Conservation (phyloP, 2,113 vertebrate species). For the Nipponia nippon region DNA sequence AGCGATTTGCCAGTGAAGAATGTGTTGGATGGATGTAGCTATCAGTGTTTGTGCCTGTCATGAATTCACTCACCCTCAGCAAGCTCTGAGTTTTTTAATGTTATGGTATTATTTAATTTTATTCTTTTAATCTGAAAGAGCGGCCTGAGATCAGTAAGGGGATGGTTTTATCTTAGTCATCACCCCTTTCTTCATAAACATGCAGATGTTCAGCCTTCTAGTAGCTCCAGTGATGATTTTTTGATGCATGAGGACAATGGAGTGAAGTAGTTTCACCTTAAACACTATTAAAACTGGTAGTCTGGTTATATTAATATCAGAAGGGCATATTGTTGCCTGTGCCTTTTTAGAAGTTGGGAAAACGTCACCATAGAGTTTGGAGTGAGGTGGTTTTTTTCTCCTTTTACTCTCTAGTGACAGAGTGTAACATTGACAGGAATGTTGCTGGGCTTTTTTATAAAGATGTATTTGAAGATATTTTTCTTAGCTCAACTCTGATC, state of each 20-base stretch:
- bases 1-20: not conserved
- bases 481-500: not conserved
- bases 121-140: conserved; percentile 42
- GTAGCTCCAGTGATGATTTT: not conserved
- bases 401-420: not conserved
- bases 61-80: not conserved
- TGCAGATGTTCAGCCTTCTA: conserved; percentile 34
- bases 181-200: conserved; percentile 36
- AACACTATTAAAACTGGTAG: not conserved
- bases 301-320: not conserved
- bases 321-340: not conserved
- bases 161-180: conserved; percentile 44
- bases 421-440: not conserved
- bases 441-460: not conserved
- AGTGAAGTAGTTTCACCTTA: conserved; percentile 32
- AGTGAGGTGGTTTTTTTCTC: not conserved
- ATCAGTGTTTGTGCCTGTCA: not conserved
- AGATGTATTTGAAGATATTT: not conserved
- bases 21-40: not conserved
- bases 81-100: not conserved
- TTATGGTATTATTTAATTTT: conserved; percentile 31
- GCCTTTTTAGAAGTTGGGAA: not conserved
- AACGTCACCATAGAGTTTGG: not conserved
- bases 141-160: not conserved
- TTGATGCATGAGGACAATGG: not conserved